phyloP scores from a whole-genome alignment of 2,888 invertebrate genomes.

The Cryptophagus acutangulus region DNA sequence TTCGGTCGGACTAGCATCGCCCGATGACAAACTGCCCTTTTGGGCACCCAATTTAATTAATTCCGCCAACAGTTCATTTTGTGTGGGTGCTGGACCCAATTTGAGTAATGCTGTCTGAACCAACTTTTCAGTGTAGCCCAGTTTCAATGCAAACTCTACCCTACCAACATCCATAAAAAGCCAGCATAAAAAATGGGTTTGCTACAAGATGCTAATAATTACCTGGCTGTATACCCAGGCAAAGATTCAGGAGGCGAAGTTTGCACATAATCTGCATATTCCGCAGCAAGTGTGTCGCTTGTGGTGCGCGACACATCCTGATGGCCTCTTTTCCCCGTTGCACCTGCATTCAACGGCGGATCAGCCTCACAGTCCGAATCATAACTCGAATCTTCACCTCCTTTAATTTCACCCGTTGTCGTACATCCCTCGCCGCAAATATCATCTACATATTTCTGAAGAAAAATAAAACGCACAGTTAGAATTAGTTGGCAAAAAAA shows the following conservation, averaged over 20 bases:
- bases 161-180: constrained; percentile 35
- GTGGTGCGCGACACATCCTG: constrained; percentile 76
- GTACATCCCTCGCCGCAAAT: constrained; percentile 53
- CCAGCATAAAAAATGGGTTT: background rate
- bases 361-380: constrained; percentile 73
- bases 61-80: constrained; percentile 84
- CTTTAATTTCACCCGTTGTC: constrained; percentile 50
- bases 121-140: constrained; percentile 85
- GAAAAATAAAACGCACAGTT: constrained; percentile 30
- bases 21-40: constrained; percentile 37
- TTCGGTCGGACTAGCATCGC: constrained; percentile 44
- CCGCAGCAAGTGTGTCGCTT: constrained; percentile 79
- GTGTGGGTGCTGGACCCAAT: constrained; percentile 77
- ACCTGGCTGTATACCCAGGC: constrained; percentile 46
- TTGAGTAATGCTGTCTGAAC: constrained; percentile 78
- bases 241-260: constrained; percentile 41
- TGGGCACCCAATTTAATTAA: constrained; percentile 74
- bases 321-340: constrained; percentile 49
- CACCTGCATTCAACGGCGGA: constrained; percentile 40
- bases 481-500: background rate
- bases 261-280: constrained; percentile 79
- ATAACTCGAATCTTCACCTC: constrained; percentile 79
- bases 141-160: constrained; percentile 85
- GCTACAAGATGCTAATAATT: constrained; percentile 3
- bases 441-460: constrained; percentile 72